phyloP scores from a whole-genome alignment of 2,113 vertebrate species.

The Odobenus rosmarus region DNA sequence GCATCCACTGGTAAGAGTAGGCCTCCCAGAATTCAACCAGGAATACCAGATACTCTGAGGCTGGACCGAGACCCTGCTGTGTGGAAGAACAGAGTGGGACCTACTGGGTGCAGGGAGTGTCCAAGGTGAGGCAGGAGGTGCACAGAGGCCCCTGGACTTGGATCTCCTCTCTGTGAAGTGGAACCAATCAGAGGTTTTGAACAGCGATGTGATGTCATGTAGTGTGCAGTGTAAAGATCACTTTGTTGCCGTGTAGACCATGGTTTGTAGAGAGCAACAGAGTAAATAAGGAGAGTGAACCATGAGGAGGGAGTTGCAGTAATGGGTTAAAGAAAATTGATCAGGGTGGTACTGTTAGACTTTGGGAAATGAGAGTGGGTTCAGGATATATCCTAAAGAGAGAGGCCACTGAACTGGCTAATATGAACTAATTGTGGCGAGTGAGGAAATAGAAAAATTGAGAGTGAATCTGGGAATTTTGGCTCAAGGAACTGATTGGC shows the following conservation, averaged over 20 bases:
- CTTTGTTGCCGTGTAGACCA: neutral
- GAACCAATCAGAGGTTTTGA: neutral
- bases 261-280: neutral
- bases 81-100: neutral
- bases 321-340: neutral
- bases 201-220: neutral
- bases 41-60: too few species aligned
- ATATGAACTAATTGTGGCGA: rapidly evolving
- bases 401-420: neutral
- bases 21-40: neutral
- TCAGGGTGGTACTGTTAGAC: neutral
- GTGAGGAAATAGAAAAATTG: neutral
- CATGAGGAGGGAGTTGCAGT: neutral
- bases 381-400: neutral
- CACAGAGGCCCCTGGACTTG: neutral
- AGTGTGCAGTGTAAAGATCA: neutral
- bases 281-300: neutral
- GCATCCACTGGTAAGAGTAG: neutral
- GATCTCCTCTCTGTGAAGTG: neutral
- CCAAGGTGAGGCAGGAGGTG: too few species aligned
- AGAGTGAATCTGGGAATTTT: neutral
- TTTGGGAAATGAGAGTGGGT: neutral
- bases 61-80: neutral
- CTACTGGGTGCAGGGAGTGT: neutral
- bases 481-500: neutral